Evolutionary conservation across 2,888 invertebrate species (phyloP).

Genomic region (Pristionchus entomophagus): DNA sequence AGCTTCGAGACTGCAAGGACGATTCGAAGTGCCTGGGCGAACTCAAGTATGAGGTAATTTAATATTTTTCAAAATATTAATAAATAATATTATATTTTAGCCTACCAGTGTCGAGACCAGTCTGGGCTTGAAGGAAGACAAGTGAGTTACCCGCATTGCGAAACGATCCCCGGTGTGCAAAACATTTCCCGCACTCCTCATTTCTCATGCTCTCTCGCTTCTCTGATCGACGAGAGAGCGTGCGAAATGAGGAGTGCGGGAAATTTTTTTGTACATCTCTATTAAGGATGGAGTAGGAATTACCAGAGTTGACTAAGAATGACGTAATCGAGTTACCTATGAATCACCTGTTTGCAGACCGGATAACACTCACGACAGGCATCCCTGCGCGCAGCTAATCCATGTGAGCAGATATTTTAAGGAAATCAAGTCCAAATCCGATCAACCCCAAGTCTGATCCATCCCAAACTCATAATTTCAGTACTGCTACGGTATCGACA

Average conservation of each 20-base stretch:
- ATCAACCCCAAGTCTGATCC: background rate
- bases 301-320: background rate
- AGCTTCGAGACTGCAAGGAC: background rate
- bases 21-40: background rate
- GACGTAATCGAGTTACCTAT: no score
- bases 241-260: no score
- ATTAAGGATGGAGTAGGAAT: background rate
- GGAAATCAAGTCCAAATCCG: background rate
- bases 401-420: background rate
- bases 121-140: background rate
- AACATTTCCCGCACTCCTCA: no score
- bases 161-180: no score
- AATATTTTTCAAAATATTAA: background rate
- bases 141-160: no score
- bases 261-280: no score
- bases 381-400: background rate
- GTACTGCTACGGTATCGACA: slow-evolving; percentile 25
- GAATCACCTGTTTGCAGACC: no score
- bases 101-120: background rate
- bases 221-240: no score
- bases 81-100: background rate
- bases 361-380: background rate
- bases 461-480: background rate
- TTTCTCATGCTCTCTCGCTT: no score
- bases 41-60: background rate